phyloP scores from a whole-genome alignment of 2,113 vertebrate genomes.

The Jaculus jaculus region DNA sequence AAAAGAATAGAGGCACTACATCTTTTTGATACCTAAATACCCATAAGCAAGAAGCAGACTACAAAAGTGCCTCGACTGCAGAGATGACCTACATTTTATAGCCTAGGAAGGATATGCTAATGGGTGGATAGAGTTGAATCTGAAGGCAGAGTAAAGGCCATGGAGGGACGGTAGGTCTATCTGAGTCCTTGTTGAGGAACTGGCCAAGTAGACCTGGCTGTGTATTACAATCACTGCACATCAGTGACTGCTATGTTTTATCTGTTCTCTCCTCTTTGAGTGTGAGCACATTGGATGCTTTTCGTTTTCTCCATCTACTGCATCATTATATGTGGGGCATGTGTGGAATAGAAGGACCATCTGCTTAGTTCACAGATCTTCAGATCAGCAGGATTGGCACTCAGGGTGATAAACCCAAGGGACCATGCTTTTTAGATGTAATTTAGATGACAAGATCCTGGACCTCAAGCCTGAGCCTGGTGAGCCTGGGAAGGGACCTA shows the following conservation, averaged over 20 bases:
- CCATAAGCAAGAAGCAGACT: background rate
- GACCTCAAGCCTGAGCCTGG: background rate
- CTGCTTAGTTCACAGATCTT: background rate
- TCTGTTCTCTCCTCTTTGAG: background rate
- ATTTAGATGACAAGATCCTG: background rate
- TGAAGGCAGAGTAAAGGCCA: background rate
- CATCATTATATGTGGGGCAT: background rate
- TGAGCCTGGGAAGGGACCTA: background rate
- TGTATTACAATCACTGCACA: background rate
- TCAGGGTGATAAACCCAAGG: background rate
- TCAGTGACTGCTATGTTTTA: background rate
- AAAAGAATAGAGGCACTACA: constrained; percentile 33
- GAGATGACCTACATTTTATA: constrained; percentile 13
- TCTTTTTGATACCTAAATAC: background rate
- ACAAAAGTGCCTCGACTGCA: background rate
- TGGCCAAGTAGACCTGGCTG: background rate
- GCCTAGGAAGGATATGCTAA: background rate
- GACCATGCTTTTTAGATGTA: background rate
- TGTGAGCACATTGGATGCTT: background rate
- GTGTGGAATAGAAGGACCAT: background rate
- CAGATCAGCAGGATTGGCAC: background rate
- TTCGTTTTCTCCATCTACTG: background rate
- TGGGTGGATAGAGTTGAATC: background rate
- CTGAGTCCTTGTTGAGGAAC: background rate
- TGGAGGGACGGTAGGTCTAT: background rate